Evolutionary conservation across 2,113 vertebrate species (phyloP), one percentile per base, ranked within the genome.

Genomic region (Meles meles): DNA sequence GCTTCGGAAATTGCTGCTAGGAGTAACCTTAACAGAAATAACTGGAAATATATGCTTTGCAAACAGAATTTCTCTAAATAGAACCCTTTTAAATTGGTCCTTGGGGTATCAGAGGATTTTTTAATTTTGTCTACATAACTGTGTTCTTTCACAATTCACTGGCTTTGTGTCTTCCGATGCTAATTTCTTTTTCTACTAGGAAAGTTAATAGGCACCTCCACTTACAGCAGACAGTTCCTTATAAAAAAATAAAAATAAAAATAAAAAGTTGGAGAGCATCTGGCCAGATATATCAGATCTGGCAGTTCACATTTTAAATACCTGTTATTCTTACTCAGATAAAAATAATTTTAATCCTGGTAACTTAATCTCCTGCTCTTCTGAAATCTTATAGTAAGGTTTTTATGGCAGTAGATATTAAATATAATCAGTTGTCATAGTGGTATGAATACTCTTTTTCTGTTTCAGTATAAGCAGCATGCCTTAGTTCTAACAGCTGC

Each of bases 161-260:
- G 97, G 93, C 96, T 97, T 97, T 97, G 90, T 98, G 96, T 98
- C 98, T 98, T 98, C 98, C 96, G 91, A 98, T 97, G 92, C 52
- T 92, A 1, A 96, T 96, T 97, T 97, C 97, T 84, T 98, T 97
- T 98, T 96, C 96, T 92, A 83, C 97, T 94, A 10, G 91, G 88
- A 98, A 98, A 96, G 95, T 96, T 82, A 97, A 98, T 88, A 98
- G 88, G 84, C 34, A 89, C 86, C 95, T 98, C 84, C 57, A 87
- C 82, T 93, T 88, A 93, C 11, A 97, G 82, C 92, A 97, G 97
- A 98, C 94, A 95, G 95, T 49, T 97, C 90, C 72, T 96, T 95
- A 96, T 76, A 31, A 95, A 96, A 94, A 63, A 96, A 94, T 57
- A 92, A 67, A 86, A 97, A 88, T 84, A 96, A 95, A 95, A 96